Percentiles rank a stretch among this genome's conserved stretches.
These are phyloP conservation scores for Tetraodon nigroviridis DNA, from an alignment of 2,113 vertebrate species.

Conservation along the genomic window DNA sequence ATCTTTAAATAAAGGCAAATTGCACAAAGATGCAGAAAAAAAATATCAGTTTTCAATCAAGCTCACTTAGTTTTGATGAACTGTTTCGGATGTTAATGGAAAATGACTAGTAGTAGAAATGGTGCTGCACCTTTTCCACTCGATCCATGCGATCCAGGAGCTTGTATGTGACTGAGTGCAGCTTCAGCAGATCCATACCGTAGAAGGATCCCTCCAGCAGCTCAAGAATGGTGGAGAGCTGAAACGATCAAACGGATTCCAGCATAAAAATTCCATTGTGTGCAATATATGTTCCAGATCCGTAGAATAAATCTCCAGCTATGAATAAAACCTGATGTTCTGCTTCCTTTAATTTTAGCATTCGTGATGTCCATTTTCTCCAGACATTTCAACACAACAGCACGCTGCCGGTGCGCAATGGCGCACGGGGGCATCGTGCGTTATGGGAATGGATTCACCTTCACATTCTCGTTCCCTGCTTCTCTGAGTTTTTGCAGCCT, in stretches of 20 bases:
- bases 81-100: too few species aligned
- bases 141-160: slow-evolving; percentile 84
- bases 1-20: too few species aligned
- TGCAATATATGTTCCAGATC: slow-evolving; percentile 4
- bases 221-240: slow-evolving; percentile 88
- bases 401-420: background rate
- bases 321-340: background rate
- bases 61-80: too few species aligned
- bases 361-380: slow-evolving; percentile 9
- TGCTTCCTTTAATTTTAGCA: background rate
- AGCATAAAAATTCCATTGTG: slow-evolving; percentile 29
- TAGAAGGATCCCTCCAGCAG: slow-evolving; percentile 91
- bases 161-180: slow-evolving; percentile 86
- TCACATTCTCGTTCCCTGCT: slow-evolving; percentile 80
- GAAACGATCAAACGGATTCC: slow-evolving; percentile 55
- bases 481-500: slow-evolving; percentile 84
- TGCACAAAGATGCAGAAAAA: background rate
- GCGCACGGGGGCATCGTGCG: background rate
- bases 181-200: slow-evolving; percentile 89
- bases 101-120: too few species aligned
- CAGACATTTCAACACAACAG: background rate
- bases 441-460: slow-evolving; percentile 74
- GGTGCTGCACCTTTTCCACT: slow-evolving; percentile 82
- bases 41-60: too few species aligned
- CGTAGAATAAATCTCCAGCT: background rate